A percentile compares a stretch with the other conserved stretches of the same genome.
Evolutionary conservation across 2,797 vertebrate genomes (phyloP).

Genomic region (Monodelphis domestica): DNA sequence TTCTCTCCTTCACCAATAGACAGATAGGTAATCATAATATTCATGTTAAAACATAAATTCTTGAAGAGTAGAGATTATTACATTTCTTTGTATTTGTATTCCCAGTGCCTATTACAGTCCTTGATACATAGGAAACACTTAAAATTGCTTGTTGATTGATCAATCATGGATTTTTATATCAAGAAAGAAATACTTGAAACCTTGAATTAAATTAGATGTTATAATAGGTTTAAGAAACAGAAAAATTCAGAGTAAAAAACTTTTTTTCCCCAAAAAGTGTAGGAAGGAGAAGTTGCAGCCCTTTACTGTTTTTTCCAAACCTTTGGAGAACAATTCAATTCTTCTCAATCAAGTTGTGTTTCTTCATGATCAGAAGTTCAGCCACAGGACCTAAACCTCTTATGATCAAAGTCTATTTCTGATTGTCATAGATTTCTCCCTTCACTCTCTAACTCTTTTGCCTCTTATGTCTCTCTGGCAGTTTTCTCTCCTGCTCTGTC

Average conservation of each 20-base stretch:
- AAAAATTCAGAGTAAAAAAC: neutral
- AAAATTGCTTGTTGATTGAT: neutral
- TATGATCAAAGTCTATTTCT: neutral
- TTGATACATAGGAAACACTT: neutral
- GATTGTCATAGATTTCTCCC: neutral
- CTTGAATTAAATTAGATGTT: neutral
- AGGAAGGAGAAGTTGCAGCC: neutral
- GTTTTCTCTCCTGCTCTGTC: neutral
- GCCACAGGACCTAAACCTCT: neutral
- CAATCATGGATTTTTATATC: neutral
- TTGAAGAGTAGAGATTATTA: neutral
- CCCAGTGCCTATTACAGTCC: neutral
- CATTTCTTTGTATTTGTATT: neutral
- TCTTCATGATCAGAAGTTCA: neutral
- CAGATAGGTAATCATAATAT: neutral
- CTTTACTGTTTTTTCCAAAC: neutral
- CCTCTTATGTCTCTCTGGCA: neutral
- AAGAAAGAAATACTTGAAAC: neutral
- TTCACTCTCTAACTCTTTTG: neutral
- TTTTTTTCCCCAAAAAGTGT: neutral
- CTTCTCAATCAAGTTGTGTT: neutral
- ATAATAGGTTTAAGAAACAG: neutral
- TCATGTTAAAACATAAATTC: neutral
- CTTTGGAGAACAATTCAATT: neutral
- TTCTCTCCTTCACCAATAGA: neutral